phyloP scores from a whole-genome alignment of 2,888 invertebrate genomes.

The Oscheius sp. region DNA sequence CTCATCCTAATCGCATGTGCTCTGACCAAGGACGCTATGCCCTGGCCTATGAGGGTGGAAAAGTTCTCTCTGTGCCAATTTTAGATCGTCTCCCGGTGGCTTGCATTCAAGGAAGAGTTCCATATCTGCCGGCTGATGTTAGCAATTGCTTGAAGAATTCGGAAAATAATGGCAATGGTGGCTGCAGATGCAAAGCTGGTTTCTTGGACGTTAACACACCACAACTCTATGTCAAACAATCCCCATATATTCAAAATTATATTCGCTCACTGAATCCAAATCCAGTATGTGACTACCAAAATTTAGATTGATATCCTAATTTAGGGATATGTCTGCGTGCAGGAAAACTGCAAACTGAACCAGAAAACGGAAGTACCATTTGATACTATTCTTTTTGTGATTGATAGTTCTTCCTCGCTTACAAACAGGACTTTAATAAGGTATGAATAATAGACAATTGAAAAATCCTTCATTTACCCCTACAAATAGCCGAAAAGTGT shows the following conservation, averaged over 20 bases:
- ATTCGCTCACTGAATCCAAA: no score
- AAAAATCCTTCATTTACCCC: no score
- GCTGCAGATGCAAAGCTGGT: neutral
- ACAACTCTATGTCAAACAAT: no score
- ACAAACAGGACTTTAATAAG: no score
- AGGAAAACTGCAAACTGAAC: neutral
- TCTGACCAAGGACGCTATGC: neutral
- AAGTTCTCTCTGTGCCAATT: neutral
- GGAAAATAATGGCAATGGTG: neutral
- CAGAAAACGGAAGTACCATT: neutral
- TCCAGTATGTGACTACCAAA: no score
- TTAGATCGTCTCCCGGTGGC: neutral
- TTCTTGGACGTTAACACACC: neutral
- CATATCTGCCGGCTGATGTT: neutral
- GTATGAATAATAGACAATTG: no score
- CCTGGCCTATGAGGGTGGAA: neutral
- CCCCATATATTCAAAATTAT: no score
- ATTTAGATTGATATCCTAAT: neutral
- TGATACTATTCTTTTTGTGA: neutral
- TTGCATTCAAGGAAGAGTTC: neutral
- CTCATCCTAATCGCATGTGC: neutral
- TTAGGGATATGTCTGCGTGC: neutral
- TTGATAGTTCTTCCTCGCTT: neutral
- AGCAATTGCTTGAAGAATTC: neutral
- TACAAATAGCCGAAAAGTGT: no score